phyloP scores from a whole-genome alignment of 92 coral and sea anemone genomes.

The Zoanthus solanderi region DNA sequence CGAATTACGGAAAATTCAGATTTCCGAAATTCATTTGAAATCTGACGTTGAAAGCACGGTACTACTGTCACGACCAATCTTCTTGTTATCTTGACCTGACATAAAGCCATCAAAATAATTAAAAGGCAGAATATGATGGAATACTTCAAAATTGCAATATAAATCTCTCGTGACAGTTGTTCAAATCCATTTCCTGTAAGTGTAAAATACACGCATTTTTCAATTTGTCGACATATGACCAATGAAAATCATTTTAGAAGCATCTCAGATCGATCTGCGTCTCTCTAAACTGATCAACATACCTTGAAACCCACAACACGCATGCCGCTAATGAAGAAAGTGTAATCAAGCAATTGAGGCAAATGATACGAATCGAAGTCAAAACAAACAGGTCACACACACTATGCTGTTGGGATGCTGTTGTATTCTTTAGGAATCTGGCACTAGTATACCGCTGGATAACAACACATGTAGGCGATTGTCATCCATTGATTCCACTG shows the following conservation, averaged over 20 bases:
- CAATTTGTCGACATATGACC: neutral
- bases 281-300: neutral
- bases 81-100: neutral
- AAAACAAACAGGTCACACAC: constrained; percentile 30
- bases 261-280: neutral
- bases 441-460: constrained; percentile 11
- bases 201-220: neutral
- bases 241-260: neutral
- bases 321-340: neutral
- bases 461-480: neutral
- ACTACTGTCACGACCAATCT: neutral
- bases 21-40: neutral
- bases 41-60: neutral
- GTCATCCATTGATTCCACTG: too few species aligned
- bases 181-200: constrained; percentile 18
- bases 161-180: neutral
- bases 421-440: neutral
- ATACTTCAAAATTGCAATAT: neutral
- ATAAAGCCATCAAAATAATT: neutral
- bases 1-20: neutral
- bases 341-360: neutral
- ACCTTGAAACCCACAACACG: neutral
- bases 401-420: neutral
- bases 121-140: neutral
- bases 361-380: neutral